Evolutionary conservation across 1,140 invertebrate genomes (phyloP), one percentile per base, ranked within the genome.

Genomic region (Sinella curviseta): DNA sequence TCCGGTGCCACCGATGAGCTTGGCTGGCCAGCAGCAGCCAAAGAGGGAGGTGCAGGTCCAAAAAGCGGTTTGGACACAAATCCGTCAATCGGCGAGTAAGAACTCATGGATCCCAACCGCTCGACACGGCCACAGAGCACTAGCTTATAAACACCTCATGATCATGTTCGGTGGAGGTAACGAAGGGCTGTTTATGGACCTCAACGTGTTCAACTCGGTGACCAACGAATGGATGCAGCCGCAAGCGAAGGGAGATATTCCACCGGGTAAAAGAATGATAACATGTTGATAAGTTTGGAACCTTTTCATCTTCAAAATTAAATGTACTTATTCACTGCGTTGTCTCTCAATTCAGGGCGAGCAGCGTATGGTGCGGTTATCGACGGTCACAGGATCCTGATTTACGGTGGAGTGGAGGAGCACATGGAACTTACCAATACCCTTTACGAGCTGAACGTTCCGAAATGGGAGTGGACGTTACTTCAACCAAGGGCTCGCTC

Each of bases 341-440:
- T n/a, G n/a, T n/a, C n/a, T n/a, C n/a, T n/a, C n/a, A n/a, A n/a
- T n/a, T n/a, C n/a, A n/a, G 97, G 97, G 85, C 99, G 97, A 90
- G 98, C 98, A 28, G 95, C 98, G 16, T 99, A 98, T 89, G 98
- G 97, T 2, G 97, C 99, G 89, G 95, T 98, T 24, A 94, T 96
- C 14, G 97, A 99, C 88, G 96, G 95, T 14, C 98, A 96, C 0
- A 90, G 97, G 75, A 93, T 99, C 78, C 91, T 99, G 73, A 95
- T 99, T 33, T 99, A 99, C 89, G 98, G 98, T 84, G 98, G 98
- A 74, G 99, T 99, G 98, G 94, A 99, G 54, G 98, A 99, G 87
- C 99, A 98, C 91, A 98, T 97, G 77, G 99, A 98, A 88, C 99
- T 99, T 88, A 98, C 96, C 26, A 98, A 98, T 89, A 97, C 99